Base-by-base conservation (phyloP, 2,888 invertebrate genomes). In the Agonopterix alstromeriana region DNA sequence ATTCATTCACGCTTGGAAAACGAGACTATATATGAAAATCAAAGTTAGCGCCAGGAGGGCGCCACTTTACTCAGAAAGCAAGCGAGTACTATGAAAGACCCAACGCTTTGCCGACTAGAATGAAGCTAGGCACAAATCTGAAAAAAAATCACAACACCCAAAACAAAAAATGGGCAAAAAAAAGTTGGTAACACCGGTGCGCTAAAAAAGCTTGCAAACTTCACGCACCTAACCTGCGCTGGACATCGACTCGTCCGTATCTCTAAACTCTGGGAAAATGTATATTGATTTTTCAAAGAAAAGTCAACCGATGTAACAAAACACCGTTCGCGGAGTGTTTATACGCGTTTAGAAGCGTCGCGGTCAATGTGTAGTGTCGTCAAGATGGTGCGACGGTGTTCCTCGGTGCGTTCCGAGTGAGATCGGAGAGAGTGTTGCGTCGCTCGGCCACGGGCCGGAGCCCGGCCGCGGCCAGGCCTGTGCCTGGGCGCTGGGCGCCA, bases 191-290 rank as follows among this genome's bases (percentile, higher is more conserved):
- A 89, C 89, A 89, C 89, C 86, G 88, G 82, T 85, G 88, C 86
- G 89, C 89, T 89, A 89, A 89, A 89, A 89, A 89, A 89, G 89
- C 89, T 89, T 87, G 89, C 89, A 89, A 89, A 89, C 89, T 89
- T 89, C 89, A 89, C 85, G 89, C 87, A 86, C 82, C 81, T 87
- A 87, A 88, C 86, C 89, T 89, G 89, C 89, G 89, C 89, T 89
- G 89, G 89, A 89, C 89, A 88, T 89, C 89, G 88, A 89, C 89
- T 88, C 89, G 88, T 85, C 83, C 83, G 82, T 85, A 82, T 81
- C 74, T 81, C 84, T 73, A 79, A 81, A 87, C 85, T 84, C 84
- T 82, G 84, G 83, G 87, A 88, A 89, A 89, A 89, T 89, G 89
- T 88, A 85, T 89, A 89, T 89, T 89, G 89, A 89, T 89, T 89